A percentile compares a stretch with the other conserved stretches of the same genome.
phyloP scores from a whole-genome alignment of 1,140 invertebrate genomes.

The Pomacea maculata region DNA sequence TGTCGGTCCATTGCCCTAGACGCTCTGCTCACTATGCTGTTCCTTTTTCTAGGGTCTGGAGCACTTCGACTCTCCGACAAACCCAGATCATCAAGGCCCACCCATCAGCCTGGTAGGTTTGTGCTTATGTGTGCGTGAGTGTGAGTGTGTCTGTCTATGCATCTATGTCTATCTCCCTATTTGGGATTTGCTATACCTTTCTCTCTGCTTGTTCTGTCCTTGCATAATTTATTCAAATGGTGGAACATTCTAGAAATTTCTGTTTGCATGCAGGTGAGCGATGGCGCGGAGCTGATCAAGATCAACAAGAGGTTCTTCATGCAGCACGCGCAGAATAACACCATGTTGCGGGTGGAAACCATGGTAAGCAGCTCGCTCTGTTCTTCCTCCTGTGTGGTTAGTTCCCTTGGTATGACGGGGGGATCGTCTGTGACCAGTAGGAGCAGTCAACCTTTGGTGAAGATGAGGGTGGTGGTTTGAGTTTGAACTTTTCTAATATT shows the following conservation, averaged over 20 bases:
- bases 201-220: constrained; percentile 1
- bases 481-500: too few relatives aligned
- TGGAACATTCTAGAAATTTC: too few relatives aligned
- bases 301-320: constrained; percentile 62
- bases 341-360: constrained; percentile 62
- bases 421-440: too few relatives aligned
- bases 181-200: not conserved
- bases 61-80: constrained; percentile 46
- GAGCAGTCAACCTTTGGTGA: too few relatives aligned
- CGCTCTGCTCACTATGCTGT: too few relatives aligned
- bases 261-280: constrained; percentile 51
- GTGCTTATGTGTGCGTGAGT: not conserved
- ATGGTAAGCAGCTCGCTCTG: constrained; percentile 46
- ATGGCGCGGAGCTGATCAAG: constrained; percentile 61
- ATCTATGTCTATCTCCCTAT: not conserved
- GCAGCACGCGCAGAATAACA: constrained; percentile 60
- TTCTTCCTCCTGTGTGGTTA: too few relatives aligned
- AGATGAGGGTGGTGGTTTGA: too few relatives aligned
- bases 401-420: too few relatives aligned
- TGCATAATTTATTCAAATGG: not conserved
- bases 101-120: constrained; percentile 54
- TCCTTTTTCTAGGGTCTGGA: constrained; percentile 51
- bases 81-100: constrained; percentile 44
- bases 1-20: too few relatives aligned
- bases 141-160: not conserved